phyloP scores from a whole-genome alignment of 2,797 vertebrate species.

The Smutsia temminckii region DNA sequence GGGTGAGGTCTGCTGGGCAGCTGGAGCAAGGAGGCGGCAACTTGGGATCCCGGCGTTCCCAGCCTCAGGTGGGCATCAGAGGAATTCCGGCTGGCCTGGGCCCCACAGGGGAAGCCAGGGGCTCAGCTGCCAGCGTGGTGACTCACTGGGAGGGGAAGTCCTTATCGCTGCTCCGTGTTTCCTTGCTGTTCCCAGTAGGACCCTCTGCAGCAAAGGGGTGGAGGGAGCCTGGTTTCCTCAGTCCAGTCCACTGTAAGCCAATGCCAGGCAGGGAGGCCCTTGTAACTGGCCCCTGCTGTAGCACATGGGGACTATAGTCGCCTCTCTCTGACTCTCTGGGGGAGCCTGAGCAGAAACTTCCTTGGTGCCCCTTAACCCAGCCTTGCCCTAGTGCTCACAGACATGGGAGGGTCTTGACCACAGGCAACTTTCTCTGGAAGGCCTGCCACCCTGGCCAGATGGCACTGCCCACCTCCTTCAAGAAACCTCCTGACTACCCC shows the following conservation, averaged over 20 bases:
- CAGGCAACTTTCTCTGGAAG: background rate
- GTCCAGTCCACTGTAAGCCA: background rate
- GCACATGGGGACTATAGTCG: background rate
- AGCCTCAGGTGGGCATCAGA: slow-evolving; percentile 1
- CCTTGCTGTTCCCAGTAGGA: slow-evolving; percentile 22
- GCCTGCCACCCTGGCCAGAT: background rate
- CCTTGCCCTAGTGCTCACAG: background rate
- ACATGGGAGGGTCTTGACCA: background rate
- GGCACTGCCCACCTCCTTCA: too few relatives aligned
- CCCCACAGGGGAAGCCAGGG: background rate
- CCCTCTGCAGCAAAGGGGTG: background rate
- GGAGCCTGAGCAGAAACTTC: background rate
- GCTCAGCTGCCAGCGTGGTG: background rate
- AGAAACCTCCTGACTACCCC: background rate
- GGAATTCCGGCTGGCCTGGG: background rate
- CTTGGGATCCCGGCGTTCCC: accelerated
- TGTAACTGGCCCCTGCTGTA: background rate
- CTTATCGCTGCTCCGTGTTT: background rate
- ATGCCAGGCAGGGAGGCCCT: background rate
- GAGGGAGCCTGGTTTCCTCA: background rate
- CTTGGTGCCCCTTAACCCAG: background rate
- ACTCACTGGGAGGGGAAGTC: slow-evolving; percentile 49
- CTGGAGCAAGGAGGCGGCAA: background rate
- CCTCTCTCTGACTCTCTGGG: background rate
- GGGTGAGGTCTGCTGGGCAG: background rate